These are phyloP conservation scores for Mobula birostris DNA, from an alignment of 2,113 vertebrate species.

Conservation along the genomic window DNA sequence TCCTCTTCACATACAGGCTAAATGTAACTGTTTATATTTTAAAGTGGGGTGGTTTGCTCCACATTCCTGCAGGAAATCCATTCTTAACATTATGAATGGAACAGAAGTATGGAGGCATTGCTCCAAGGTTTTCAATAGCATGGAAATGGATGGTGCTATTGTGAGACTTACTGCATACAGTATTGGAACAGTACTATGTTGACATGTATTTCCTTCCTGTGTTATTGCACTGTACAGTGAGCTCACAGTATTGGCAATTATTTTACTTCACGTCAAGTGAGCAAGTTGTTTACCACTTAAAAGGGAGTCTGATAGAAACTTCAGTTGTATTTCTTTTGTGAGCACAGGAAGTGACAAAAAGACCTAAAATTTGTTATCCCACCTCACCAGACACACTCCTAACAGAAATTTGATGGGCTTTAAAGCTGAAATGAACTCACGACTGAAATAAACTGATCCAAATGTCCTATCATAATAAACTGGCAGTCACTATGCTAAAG, in stretches of 20 bases:
- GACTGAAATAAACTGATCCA: not conserved
- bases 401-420: no score
- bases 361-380: not conserved
- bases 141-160: slow-evolving; percentile 42
- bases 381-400: not conserved
- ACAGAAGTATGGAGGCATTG: slow-evolving; percentile 40
- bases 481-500: not conserved
- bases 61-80: slow-evolving; percentile 46
- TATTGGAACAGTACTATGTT: slow-evolving; percentile 43
- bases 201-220: slow-evolving; percentile 45
- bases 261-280: not conserved
- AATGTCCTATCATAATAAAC: not conserved
- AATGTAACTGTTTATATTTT: slow-evolving; percentile 53
- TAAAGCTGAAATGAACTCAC: no score
- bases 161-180: slow-evolving; percentile 38
- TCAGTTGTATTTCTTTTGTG: not conserved
- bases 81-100: slow-evolving; percentile 46
- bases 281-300: slow-evolving; percentile 19
- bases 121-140: slow-evolving; percentile 21
- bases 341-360: not conserved
- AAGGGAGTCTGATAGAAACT: not conserved
- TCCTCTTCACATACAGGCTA: slow-evolving; percentile 55
- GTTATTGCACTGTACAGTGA: slow-evolving; percentile 40
- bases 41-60: slow-evolving; percentile 43
- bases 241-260: not conserved